Evolutionary conservation across 2,797 vertebrate genomes (phyloP).

Genomic region (Aplochiton taeniatus): DNA sequence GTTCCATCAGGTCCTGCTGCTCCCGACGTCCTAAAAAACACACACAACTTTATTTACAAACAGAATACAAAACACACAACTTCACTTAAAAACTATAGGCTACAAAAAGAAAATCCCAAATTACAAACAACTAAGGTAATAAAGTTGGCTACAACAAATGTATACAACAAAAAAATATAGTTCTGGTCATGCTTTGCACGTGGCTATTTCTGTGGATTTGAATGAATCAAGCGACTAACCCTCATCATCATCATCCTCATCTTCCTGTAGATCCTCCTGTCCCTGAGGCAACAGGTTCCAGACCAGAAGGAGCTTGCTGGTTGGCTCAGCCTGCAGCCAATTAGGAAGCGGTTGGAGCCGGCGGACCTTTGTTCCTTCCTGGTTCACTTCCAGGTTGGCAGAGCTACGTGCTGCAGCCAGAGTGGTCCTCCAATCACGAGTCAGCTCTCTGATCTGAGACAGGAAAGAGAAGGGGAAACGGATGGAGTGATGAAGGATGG

Average conservation of each 20-base stretch:
- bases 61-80: too few species aligned
- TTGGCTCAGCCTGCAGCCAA: constrained; percentile 65
- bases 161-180: too few species aligned
- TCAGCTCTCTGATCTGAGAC: constrained; percentile 72
- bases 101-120: too few species aligned
- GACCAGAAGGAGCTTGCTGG: constrained; percentile 75
- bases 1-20: constrained; percentile 65
- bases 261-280: background rate
- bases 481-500: too few species aligned
- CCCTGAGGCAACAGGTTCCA: constrained; percentile 64
- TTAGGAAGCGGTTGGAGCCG: constrained; percentile 65
- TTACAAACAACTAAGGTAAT: background rate
- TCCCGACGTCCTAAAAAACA: background rate
- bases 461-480: too few species aligned
- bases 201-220: too few species aligned
- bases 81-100: too few species aligned
- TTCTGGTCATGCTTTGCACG: background rate
- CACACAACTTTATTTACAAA: too few species aligned
- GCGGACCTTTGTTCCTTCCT: constrained; percentile 75
- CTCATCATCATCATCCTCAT: background rate
- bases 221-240: background rate
- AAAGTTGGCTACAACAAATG: too few species aligned
- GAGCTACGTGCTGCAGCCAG: constrained; percentile 72
- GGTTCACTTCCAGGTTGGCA: constrained; percentile 71
- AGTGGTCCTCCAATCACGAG: constrained; percentile 72